A percentile compares a stretch with the other conserved stretches of the same genome.
phyloP scores from a whole-genome alignment of 2,888 invertebrate species.

The Ecliptopera silaceata region DNA sequence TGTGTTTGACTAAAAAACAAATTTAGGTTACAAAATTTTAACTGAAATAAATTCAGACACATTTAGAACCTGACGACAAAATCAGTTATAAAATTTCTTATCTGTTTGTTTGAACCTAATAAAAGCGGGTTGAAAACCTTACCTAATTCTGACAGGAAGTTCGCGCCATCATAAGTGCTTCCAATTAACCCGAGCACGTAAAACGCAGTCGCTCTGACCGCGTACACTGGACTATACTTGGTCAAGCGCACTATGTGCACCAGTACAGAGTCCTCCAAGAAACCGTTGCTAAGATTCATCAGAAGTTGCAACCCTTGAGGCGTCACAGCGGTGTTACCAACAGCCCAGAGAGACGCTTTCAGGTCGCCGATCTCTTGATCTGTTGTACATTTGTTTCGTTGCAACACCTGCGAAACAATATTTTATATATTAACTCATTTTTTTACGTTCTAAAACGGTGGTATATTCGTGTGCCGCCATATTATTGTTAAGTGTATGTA shows the following conservation, averaged over 20 bases:
- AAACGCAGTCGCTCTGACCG: constrained; percentile 94
- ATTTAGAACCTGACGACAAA: too few relatives aligned
- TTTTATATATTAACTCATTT: neutral
- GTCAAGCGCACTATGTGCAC: constrained; percentile 86
- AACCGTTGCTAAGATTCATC: constrained; percentile 75
- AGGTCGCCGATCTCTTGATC: constrained; percentile 89
- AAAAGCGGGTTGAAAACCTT: constrained; percentile 35
- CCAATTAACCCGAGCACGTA: constrained; percentile 94
- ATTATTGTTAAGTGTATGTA: too few relatives aligned
- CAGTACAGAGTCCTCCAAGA: constrained; percentile 66
- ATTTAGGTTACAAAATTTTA: neutral
- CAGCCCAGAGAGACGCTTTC: constrained; percentile 95
- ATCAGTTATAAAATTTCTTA: too few relatives aligned
- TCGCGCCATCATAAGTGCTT: constrained; percentile 92
- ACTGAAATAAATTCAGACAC: neutral
- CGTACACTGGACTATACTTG: constrained; percentile 91
- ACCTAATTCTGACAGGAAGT: constrained; percentile 88
- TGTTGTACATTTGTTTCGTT: constrained; percentile 82
- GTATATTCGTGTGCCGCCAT: too few relatives aligned
- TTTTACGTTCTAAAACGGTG: neutral
- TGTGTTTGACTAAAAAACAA: too few relatives aligned
- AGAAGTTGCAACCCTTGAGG: constrained; percentile 89
- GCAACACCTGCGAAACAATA: constrained; percentile 54
- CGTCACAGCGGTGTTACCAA: constrained; percentile 92
- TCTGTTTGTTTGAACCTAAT: too few relatives aligned